Base-by-base conservation (phyloP, 1,140 invertebrate genomes). In the Anastrepha obliqua region DNA sequence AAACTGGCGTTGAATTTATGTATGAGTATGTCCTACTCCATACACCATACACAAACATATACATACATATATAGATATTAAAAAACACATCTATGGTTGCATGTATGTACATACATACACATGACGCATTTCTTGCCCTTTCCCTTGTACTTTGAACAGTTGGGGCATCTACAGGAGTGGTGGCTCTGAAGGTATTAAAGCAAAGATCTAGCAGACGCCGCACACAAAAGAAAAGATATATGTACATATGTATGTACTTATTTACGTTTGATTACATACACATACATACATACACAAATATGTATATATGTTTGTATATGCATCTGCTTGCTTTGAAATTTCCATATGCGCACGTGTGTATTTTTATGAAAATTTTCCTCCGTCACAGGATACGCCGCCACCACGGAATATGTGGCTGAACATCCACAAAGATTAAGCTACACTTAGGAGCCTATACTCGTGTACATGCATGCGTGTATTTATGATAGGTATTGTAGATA, bases 1-100 rank as follows among this genome's bases (percentile, higher is more conserved):
- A 86, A 86, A 86, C 55, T 62, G 85, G 85, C 85, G 85, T 86
- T 62, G 85, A 86, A 86, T 86, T 86, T 86, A 60, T 86, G 59
- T 86, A 86, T 86, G 74, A 81, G 47, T 55, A 42, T 67, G 29
- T 8, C 11, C 6, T 55, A 62, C 11, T n/a, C 13, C 60, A n/a
- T 47, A 81, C 44, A 81, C 29, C 29, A 29, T 29, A 29, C 29
- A 29, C 29, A 29, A 29, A 29, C 1, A 29, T 29, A 29, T 29
- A 29, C 29, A 29, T 29, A 29, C 42, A 81, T 55, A 47, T 81
- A 81, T 81, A 20, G 29, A 29, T 29, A 29, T 29, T 29, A 29
- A 29, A 29, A 81, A 5, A 67, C 60, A 67, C 8, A 81, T 81
- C 20, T 29, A 81, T 81, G 74, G 13, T 29, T 13, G 8, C 17